These are phyloP conservation scores for Pomacea canaliculata DNA, from an alignment of 2,888 invertebrate genomes.

Conservation along the genomic window DNA sequence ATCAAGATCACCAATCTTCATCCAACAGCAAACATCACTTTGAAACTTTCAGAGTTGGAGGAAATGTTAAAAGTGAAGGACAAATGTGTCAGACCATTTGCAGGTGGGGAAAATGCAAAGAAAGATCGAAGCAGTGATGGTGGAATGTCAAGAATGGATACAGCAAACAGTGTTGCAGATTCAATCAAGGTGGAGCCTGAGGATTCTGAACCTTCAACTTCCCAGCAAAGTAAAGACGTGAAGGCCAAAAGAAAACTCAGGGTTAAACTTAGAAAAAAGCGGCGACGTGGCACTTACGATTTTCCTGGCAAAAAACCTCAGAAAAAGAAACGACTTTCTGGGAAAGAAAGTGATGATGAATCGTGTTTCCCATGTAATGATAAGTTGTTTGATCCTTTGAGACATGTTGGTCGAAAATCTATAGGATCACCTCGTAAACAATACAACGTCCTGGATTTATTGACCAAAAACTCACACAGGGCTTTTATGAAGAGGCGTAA, in stretches of 20 bases:
- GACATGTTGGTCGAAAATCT: constrained; percentile 4
- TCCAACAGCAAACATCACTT: constrained; percentile 41
- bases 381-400: constrained; percentile 13
- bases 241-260: background rate
- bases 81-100: constrained; percentile 10
- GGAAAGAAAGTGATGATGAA: constrained; percentile 14
- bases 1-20: constrained; percentile 43
- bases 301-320: constrained; percentile 36
- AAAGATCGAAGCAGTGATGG: constrained; percentile 7
- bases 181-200: too few species aligned
- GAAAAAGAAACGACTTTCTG: constrained; percentile 24
- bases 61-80: constrained; percentile 34
- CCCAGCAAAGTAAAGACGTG: background rate
- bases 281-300: constrained; percentile 33
- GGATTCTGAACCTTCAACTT: background rate
- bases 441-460: constrained; percentile 38
- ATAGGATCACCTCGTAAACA: constrained; percentile 11
- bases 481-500: constrained; percentile 28
- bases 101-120: constrained; percentile 1
- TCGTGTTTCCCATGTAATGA: constrained; percentile 22
- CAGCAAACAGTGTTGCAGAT: background rate
- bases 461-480: constrained; percentile 40
- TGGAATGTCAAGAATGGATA: constrained; percentile 12
- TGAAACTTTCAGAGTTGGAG: constrained; percentile 43
- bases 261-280: constrained; percentile 30